Evolutionary conservation across 2,888 invertebrate species (phyloP).

Genomic region (Baccha elongata): DNA sequence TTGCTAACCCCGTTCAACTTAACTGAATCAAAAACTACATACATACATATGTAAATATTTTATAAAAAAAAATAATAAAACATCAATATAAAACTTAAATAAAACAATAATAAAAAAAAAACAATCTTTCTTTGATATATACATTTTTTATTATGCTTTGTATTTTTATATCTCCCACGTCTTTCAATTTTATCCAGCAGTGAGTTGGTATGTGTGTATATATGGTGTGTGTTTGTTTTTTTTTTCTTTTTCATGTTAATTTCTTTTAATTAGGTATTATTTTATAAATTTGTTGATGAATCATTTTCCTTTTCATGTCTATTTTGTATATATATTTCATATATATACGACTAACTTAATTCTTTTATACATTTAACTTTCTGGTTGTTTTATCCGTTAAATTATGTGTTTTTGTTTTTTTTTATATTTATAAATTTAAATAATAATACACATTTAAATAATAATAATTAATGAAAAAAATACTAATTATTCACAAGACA

Average conservation of each 20-base stretch:
- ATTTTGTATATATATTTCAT: conserved; percentile 48
- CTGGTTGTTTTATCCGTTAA: conserved; percentile 42
- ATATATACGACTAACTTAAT: conserved; percentile 56
- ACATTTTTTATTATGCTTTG: conserved; percentile 68
- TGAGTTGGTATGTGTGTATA: conserved; percentile 36
- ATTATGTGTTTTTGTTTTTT: conserved; percentile 4
- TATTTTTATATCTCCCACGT: conserved; percentile 33
- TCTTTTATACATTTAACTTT: conserved; percentile 36
- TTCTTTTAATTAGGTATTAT: conserved; percentile 4
- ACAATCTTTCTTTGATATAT: conserved; percentile 52
- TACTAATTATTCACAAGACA: conserved; percentile 65
- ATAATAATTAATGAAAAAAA: conserved; percentile 33
- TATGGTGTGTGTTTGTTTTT: conserved; percentile 14
- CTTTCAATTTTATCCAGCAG: conserved; percentile 19
- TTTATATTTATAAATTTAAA: conserved; percentile 50
- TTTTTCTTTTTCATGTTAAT: conserved; percentile 19
- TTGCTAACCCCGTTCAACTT: too few species aligned
- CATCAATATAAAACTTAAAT: not conserved
- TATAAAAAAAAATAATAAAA: conserved; percentile 7
- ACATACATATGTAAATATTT: too few species aligned
- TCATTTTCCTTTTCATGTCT: conserved; percentile 31
- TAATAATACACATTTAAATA: conserved; percentile 52
- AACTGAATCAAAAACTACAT: too few species aligned
- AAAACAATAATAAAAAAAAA: conserved; percentile 4
- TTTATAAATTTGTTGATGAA: conserved; percentile 43